Base-by-base conservation (phyloP, 2,797 vertebrate species). In the Leptodactylus fallax region DNA sequence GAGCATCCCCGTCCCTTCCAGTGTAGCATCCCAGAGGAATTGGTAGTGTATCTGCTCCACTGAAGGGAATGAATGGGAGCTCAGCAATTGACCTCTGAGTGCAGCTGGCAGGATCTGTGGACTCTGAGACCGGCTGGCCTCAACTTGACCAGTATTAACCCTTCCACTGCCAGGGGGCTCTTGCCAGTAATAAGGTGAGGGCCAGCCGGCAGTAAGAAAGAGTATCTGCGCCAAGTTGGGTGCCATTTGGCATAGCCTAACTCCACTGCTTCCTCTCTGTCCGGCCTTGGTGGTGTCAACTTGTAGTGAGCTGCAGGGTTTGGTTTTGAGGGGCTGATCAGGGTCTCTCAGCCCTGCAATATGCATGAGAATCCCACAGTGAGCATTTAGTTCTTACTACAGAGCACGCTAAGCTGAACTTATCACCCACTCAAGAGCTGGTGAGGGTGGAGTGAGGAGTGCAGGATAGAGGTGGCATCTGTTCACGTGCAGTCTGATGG, bases 231-330 rank as follows among this genome's bases (percentile, higher is more conserved):
- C 76, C 87, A 80, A 93, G 94, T 95, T 94, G 93, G 93, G 94
- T 95, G 94, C 94, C 94, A 94, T 94, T 94, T 95, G 95, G 93
- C 94, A 94, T 95, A 96, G 95, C 94, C 95, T 95, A 94, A 95
- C 95, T 93, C 92, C 95, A 96, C 95, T 92, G 95, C 95, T 96
- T 96, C 80, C 80, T 87, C 96, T 96, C 96, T 97, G 95, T 95
- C 93, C 93, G 95, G 96, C 96, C 94, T 96, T 97, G 96, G 96
- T 96, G 98, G 97, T 96, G 97, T 98, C 96, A 96, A 97, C 95
- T 89, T 95, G 95, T 97, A 98, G 97, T 96, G 95, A 97, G 96
- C 96, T 98, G 93, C 97, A 97, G 96, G 95, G 96, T 96, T 96
- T 96, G 96, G 95, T 97, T 96, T 61, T 92, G 61, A 87, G 63